These are phyloP conservation scores for Bucorvus abyssinicus DNA, from an alignment of 2,797 vertebrate species.

Conservation along the genomic window DNA sequence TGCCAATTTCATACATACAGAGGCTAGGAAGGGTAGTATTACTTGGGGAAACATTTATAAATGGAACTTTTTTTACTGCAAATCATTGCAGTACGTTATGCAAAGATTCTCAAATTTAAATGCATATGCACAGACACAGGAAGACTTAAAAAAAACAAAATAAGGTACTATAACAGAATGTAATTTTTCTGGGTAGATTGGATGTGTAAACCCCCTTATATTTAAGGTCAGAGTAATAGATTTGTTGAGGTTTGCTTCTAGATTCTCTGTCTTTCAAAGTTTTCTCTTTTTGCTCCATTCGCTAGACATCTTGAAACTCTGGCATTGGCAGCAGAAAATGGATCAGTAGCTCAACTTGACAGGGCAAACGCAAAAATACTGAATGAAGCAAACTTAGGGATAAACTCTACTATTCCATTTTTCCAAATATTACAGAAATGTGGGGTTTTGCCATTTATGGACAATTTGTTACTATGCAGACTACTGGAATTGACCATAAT, in stretches of 20 bases:
- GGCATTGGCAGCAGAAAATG: not conserved
- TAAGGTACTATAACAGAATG: not conserved
- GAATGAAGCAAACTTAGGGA: not conserved
- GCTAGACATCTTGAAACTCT: not conserved
- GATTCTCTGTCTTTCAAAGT: not conserved
- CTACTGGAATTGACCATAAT: not conserved
- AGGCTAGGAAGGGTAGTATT: not conserved
- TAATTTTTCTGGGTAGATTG: not conserved
- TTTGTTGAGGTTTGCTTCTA: not conserved
- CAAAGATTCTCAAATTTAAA: not conserved
- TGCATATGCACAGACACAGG: not conserved
- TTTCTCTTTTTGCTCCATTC: not conserved
- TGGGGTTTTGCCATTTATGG: not conserved
- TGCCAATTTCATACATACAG: not conserved
- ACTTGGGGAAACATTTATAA: not conserved
- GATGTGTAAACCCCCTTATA: not conserved
- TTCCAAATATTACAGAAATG: not conserved
- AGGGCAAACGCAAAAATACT: not conserved
- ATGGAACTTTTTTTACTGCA: not conserved
- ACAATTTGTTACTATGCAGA: not conserved
- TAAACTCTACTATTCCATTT: not conserved
- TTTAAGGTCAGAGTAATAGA: not conserved
- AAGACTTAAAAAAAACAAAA: not conserved
- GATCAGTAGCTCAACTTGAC: not conserved
- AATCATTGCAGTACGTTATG: not conserved